phyloP scores from a whole-genome alignment of 2,888 invertebrate species.

The Scaptomyza parva region DNA sequence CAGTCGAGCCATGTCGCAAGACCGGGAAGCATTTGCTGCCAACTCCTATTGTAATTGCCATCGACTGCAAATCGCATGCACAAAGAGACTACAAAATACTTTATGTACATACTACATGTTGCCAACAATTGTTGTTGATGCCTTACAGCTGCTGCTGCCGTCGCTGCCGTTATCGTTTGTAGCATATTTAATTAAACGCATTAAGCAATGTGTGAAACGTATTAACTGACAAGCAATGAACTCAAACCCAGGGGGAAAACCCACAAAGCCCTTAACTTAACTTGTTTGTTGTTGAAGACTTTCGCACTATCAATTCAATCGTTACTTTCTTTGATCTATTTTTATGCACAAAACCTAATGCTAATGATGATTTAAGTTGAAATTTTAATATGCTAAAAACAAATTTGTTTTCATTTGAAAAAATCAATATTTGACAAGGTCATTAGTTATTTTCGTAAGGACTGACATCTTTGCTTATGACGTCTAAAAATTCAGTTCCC shows the following conservation, averaged over 20 bases:
- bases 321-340: neutral
- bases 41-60: constrained; percentile 42
- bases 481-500: constrained; percentile 5
- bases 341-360: neutral
- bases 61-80: constrained; percentile 53
- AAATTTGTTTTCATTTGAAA: neutral
- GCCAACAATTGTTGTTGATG: constrained; percentile 51
- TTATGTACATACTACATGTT: constrained; percentile 25
- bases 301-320: neutral
- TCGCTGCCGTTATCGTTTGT: constrained; percentile 25
- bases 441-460: no score
- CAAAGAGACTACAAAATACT: constrained; percentile 44
- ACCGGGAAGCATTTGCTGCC: constrained; percentile 63
- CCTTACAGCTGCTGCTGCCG: constrained; percentile 5
- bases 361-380: neutral
- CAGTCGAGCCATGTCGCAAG: constrained; percentile 51
- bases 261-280: neutral
- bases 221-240: constrained; percentile 51
- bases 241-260: constrained; percentile 14
- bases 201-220: constrained; percentile 39
- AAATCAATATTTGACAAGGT: no score
- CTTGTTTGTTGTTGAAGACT: neutral
- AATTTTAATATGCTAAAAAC: neutral
- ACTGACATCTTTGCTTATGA: no score
- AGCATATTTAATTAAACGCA: constrained; percentile 60